phyloP scores from a whole-genome alignment of 2,797 vertebrate genomes.

The Kryptopterus vitreolus region DNA sequence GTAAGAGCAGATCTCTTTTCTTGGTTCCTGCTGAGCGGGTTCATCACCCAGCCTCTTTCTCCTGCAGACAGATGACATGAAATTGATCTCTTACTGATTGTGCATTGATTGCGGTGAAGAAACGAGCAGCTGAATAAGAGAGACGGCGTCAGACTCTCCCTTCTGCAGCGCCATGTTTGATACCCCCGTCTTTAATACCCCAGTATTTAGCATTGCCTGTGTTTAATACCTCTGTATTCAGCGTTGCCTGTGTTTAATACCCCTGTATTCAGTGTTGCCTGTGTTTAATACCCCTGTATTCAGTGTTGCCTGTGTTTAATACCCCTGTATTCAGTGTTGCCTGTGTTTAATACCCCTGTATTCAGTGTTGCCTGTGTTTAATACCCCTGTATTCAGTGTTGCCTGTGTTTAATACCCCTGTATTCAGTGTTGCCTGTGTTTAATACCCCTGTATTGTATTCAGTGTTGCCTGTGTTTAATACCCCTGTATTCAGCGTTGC shows the following conservation, averaged over 20 bases:
- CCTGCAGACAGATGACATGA: not conserved
- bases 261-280: not conserved
- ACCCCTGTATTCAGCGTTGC: too few relatives aligned
- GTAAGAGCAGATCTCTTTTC: not conserved
- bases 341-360: not conserved
- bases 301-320: not conserved
- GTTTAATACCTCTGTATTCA: not conserved
- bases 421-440: not conserved
- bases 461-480: not conserved
- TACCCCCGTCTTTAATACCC: not conserved
- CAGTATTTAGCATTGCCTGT: not conserved
- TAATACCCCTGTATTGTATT: not conserved
- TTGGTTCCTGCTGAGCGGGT: not conserved
- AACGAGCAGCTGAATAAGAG: not conserved
- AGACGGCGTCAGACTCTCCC: too few relatives aligned
- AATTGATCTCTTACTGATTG: slow-evolving; percentile 10
- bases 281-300: not conserved
- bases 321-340: not conserved
- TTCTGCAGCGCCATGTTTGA: not conserved
- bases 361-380: not conserved
- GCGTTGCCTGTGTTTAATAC: not conserved
- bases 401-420: not conserved
- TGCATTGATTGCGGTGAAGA: not conserved
- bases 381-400: not conserved
- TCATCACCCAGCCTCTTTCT: not conserved